A percentile compares a stretch with the other conserved stretches of the same genome.
Evolutionary conservation across 1,140 invertebrate genomes (phyloP).

Genomic region (Temnothorax curvispinosus): DNA sequence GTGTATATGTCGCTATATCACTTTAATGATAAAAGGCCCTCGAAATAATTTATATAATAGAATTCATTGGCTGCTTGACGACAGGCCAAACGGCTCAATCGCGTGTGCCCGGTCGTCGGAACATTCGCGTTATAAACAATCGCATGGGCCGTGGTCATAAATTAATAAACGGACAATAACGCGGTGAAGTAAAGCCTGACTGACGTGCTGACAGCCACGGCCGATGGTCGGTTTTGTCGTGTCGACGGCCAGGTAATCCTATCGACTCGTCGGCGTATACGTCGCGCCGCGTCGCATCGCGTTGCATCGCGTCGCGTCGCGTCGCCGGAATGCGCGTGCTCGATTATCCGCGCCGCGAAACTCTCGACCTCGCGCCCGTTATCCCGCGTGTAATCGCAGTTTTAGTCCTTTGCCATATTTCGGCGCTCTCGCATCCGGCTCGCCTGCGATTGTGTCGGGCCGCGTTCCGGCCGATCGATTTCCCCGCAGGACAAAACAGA

Average conservation of each 20-base stretch:
- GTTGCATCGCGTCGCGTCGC: neutral
- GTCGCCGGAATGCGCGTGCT: conserved; percentile 22
- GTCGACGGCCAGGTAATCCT: conserved; percentile 53
- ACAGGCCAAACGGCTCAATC: neutral
- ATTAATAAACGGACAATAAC: conserved; percentile 67
- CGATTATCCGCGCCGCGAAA: conserved; percentile 49
- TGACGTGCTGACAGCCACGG: conserved; percentile 58
- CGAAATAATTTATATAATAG: conserved; percentile 44
- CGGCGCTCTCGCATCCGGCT: conserved; percentile 22
- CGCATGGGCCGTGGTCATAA: conserved; percentile 51
- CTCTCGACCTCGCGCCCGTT: conserved; percentile 45
- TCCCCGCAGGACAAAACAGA: conserved; percentile 22
- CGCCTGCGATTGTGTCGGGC: conserved; percentile 17
- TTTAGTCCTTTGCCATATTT: conserved; percentile 52
- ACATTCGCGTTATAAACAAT: conserved; percentile 52
- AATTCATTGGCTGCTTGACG: conserved; percentile 19
- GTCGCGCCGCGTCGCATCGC: conserved; percentile 25
- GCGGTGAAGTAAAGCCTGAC: conserved; percentile 59
- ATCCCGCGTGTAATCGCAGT: conserved; percentile 53
- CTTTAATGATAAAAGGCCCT: conserved; percentile 26
- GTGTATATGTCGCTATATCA: neutral
- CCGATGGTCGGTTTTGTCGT: conserved; percentile 60
- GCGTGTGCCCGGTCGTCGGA: neutral
- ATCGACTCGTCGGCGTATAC: conserved; percentile 48
- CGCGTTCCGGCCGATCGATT: conserved; percentile 25